Conservation (phyloP, 2,888 invertebrate genomes). For the Hermaeophaga mercurialis region DNA sequence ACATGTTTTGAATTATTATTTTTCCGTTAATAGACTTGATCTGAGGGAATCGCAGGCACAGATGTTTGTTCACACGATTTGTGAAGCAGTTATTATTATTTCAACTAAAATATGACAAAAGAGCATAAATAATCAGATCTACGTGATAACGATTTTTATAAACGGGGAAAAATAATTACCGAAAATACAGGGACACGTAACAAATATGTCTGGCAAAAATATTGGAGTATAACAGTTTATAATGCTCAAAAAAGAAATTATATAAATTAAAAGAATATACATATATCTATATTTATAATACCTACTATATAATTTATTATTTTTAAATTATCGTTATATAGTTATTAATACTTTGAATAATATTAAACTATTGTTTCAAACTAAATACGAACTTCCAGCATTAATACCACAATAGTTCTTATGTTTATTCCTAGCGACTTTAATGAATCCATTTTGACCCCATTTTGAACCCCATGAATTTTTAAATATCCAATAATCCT, state of each 20-base stretch:
- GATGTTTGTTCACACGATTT: slow-evolving; percentile 46
- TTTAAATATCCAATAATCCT: slow-evolving; percentile 64
- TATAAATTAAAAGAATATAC: too few species aligned
- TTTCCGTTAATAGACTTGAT: slow-evolving; percentile 49
- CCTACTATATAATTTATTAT: too few species aligned
- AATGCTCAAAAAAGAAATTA: too few species aligned
- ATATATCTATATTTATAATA: too few species aligned
- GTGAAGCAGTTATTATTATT: slow-evolving; percentile 40
- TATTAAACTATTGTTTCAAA: too few species aligned
- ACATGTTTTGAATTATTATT: slow-evolving; percentile 53
- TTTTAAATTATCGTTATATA: too few species aligned
- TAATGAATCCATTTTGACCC: slow-evolving; percentile 35
- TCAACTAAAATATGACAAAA: slow-evolving; percentile 48
- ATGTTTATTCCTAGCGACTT: slow-evolving; percentile 32
- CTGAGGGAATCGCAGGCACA: slow-evolving; percentile 44
- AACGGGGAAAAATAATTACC: slow-evolving; percentile 1
- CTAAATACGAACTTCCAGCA: not conserved
- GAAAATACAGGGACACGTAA: too few species aligned
- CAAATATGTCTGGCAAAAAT: too few species aligned
- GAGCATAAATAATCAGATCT: slow-evolving; percentile 35
- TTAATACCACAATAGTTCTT: slow-evolving; percentile 28
- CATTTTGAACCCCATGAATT: slow-evolving; percentile 63
- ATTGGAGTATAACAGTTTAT: too few species aligned
- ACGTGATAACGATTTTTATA: slow-evolving; percentile 4
- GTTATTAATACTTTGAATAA: too few species aligned